Evolutionary conservation across 2,888 invertebrate species (phyloP).

Genomic region (Metopia argyrocephala): DNA sequence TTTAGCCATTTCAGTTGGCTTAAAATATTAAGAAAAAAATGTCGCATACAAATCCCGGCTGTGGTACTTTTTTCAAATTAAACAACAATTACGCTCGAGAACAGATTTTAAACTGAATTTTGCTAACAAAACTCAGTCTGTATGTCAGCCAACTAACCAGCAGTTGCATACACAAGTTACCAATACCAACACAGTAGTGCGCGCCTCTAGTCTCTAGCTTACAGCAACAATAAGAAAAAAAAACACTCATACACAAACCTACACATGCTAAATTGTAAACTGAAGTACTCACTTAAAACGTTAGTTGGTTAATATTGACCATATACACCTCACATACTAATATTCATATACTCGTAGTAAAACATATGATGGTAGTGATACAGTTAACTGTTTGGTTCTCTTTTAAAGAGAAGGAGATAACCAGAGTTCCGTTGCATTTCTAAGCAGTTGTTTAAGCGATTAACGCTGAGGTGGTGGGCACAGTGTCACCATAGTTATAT

Average conservation of each 20-base stretch:
- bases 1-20: slow-evolving; percentile 60
- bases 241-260: background rate
- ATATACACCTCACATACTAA: background rate
- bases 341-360: background rate
- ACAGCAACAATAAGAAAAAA: slow-evolving; percentile 6
- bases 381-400: slow-evolving; percentile 2
- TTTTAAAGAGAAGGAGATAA: slow-evolving; percentile 38
- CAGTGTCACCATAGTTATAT: slow-evolving; percentile 50
- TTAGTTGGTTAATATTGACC: slow-evolving; percentile 36
- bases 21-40: slow-evolving; percentile 8
- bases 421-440: background rate
- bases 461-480: slow-evolving; percentile 9
- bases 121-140: slow-evolving; percentile 51
- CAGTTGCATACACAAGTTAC: background rate
- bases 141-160: slow-evolving; percentile 10
- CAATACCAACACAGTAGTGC: slow-evolving; percentile 36
- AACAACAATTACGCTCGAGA: slow-evolving; percentile 70
- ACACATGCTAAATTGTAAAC: slow-evolving; percentile 21
- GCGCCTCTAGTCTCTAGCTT: slow-evolving; percentile 18
- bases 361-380: background rate
- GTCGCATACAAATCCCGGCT: slow-evolving; percentile 44
- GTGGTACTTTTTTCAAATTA: slow-evolving; percentile 20
- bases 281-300: slow-evolving; percentile 35
- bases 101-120: slow-evolving; percentile 70
- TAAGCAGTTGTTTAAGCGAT: slow-evolving; percentile 6